Conservation (phyloP, 2,113 vertebrate species). For the Ochotona princeps region DNA sequence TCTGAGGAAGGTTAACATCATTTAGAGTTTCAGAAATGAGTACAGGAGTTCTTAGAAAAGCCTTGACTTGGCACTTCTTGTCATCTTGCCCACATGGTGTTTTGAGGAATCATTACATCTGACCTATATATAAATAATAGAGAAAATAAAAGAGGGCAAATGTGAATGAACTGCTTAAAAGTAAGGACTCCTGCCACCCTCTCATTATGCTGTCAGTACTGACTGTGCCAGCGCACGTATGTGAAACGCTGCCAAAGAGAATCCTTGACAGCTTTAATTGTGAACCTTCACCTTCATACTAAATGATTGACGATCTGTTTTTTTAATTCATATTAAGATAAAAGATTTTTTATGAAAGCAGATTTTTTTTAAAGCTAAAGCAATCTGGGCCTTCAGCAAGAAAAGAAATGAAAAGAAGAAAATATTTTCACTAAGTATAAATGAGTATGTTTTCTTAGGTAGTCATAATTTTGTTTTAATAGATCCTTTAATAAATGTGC, state of each 20-base stretch:
- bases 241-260: neutral
- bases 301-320: neutral
- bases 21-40: slow-evolving; percentile 33
- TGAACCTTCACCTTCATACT: neutral
- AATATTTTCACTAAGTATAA: neutral
- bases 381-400: neutral
- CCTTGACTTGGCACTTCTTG: slow-evolving; percentile 4
- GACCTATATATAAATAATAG: slow-evolving; percentile 28
- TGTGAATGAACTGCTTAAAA: slow-evolving; percentile 26
- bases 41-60: neutral
- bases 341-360: slow-evolving; percentile 48
- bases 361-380: slow-evolving; percentile 40
- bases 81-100: neutral
- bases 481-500: slow-evolving; percentile 34
- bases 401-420: slow-evolving; percentile 56
- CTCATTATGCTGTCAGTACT: slow-evolving; percentile 52
- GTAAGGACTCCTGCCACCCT: neutral
- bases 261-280: slow-evolving; percentile 32
- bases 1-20: slow-evolving; percentile 9
- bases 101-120: slow-evolving; percentile 46
- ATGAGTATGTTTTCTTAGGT: slow-evolving; percentile 30
- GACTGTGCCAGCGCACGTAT: neutral
- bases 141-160: slow-evolving; percentile 25
- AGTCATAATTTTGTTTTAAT: slow-evolving; percentile 58
- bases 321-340: slow-evolving; percentile 53